phyloP scores from a whole-genome alignment of 2,888 invertebrate genomes.

The Macaria liturata region DNA sequence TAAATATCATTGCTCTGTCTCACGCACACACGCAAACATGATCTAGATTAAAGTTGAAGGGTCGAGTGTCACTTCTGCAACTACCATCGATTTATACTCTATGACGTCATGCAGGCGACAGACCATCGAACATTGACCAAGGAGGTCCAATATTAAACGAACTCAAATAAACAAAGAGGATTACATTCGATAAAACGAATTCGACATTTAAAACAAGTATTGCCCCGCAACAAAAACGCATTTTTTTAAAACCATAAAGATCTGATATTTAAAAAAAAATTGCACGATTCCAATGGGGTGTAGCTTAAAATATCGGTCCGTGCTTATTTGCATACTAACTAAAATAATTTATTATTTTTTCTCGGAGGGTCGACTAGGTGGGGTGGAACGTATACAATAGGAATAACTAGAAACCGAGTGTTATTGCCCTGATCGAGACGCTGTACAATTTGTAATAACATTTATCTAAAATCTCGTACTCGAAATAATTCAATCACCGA shows the following conservation, averaged over 20 bases:
- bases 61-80: slow-evolving; percentile 46
- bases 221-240: slow-evolving; percentile 38
- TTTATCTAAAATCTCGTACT: slow-evolving; percentile 44
- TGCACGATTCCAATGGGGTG: slow-evolving; percentile 74
- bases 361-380: slow-evolving; percentile 72
- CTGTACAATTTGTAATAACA: slow-evolving; percentile 60
- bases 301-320: slow-evolving; percentile 78
- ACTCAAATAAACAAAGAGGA: not conserved
- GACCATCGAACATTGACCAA: slow-evolving; percentile 10
- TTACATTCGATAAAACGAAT: slow-evolving; percentile 21
- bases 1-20: slow-evolving; percentile 76
- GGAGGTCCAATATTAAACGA: slow-evolving; percentile 1
- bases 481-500: slow-evolving; percentile 38
- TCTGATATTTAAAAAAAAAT: slow-evolving; percentile 67
- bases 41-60: slow-evolving; percentile 72
- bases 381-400: slow-evolving; percentile 73
- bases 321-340: slow-evolving; percentile 83
- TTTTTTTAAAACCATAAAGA: slow-evolving; percentile 70
- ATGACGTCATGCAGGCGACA: slow-evolving; percentile 21
- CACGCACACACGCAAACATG: slow-evolving; percentile 66
- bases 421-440: slow-evolving; percentile 72
- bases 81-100: slow-evolving; percentile 29
- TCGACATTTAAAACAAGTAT: slow-evolving; percentile 35
- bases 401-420: slow-evolving; percentile 77
- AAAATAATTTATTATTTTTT: slow-evolving; percentile 84